Base-by-base conservation (phyloP, 2,888 invertebrate genomes). In the Platycheirus rosarum region DNA sequence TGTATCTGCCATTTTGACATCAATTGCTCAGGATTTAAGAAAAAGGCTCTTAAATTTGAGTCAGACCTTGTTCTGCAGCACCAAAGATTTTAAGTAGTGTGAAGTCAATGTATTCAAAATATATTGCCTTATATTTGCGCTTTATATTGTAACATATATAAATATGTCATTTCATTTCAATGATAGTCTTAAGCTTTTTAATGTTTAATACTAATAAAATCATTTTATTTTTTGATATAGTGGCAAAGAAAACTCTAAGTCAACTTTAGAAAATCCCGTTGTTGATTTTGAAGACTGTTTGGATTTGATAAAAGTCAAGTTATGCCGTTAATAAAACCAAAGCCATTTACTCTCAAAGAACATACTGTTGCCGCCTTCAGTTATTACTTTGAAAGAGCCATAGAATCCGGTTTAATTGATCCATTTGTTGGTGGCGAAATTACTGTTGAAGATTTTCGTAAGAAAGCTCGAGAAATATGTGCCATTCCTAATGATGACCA, bases 301-400 rank as follows among this genome's bases (percentile, higher is more conserved):
- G 16, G 91, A 92, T 85, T 91, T 93, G 51, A 90, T 94, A 91
- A 92, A 84, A 90, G 92, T 76, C 93, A 93, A 87, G 92, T 94
- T 6, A 90, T 91, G 86, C 91, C 91, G 0, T 76, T 91, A 68
- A 92, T 93, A 0, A 91, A 92, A 16, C 91, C 91, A 32, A 92
- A 93, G 84, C 93, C 94, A 0, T 89, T 91, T 4, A 93, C 93
- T 75, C 87, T 94, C 8, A 91, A 92, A 44, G 90, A 91, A 16
- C 92, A 92, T 79, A 92, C 93, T 29, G 93, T 97, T 65, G 95
- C 94, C 85, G 96, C 97, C 11, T 97, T 99, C 91, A 97, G 97
- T 87, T 99, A 98, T 90, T 99, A 97, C 91, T 98, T 95, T 90
- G 98, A 99, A 88, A 93, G 97, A 74, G 97, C 97, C 2, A 94